Evolutionary conservation across 2,797 vertebrate species (phyloP), one percentile per base, ranked within the genome.

Genomic region (Anguilla megastoma): DNA sequence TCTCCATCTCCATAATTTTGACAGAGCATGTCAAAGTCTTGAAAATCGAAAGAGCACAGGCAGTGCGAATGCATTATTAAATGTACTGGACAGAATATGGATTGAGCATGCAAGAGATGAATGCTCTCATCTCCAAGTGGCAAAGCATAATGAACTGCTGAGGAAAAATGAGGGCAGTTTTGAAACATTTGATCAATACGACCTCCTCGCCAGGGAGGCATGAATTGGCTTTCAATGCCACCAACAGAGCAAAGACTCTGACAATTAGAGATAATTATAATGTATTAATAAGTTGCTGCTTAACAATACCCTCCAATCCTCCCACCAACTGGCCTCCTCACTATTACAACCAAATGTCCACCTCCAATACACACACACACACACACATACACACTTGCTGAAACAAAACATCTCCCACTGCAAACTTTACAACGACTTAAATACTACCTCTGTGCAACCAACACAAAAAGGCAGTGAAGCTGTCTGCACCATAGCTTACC

Each of bases 401-500:
- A 54, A 18, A 36, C 52, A 85, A 60, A 41, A 10, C 12, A 14
- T 18, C 71, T 36, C 30, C 33, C 30, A 76, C 33, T 45, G 10
- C 36, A 48, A 45, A 45, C 33, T 41, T 24, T 48, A 45, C 6
- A 4, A 41, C 36, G n/a, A 48, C 18, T 24, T 48, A 80, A 80
- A 48, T 48, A 45, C 41, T 5, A 80, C 9, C 36, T 18, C 3
- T 36, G 24, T 8, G 3, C 3, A 41, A 79, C 36, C 36, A 45
- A 24, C 2, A 45, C 27, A 56, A 54, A 84, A n/a, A 54, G 45
- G 14, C 45, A 24, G 45, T 6, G 45, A 36, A 36, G 41, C 45
- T 50, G 45, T 50, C 45, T 60, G 21, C 41, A 33, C 41, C 33
- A 21, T 58, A 18, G 84, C 96, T 96, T 93, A 98, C 98, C 98